Evolutionary conservation across 2,797 vertebrate genomes (phyloP).

Genomic region (Sebastes goodei): DNA sequence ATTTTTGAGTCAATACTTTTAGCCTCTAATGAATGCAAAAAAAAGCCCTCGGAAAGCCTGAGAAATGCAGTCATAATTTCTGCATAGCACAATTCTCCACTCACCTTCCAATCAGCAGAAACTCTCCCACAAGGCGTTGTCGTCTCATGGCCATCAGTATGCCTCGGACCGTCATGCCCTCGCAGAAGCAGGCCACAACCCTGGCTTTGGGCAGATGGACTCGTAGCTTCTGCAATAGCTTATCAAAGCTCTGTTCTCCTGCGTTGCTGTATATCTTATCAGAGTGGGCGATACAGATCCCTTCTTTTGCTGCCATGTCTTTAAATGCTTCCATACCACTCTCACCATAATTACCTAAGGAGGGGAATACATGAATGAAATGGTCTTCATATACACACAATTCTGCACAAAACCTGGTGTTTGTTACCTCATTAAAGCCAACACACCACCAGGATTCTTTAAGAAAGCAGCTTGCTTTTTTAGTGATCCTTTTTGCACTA

Average conservation of each 20-base stretch:
- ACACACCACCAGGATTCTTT: not conserved
- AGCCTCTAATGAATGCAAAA: not conserved
- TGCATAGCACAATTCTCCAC: conserved; percentile 18
- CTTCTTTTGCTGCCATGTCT: conserved; percentile 96
- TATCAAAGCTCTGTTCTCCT: conserved; percentile 93
- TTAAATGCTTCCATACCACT: conserved; percentile 99
- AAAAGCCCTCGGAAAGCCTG: not conserved
- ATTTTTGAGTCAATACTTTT: not conserved
- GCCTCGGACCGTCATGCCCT: conserved; percentile 97
- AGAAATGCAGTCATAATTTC: not conserved
- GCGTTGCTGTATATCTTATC: conserved; percentile 99
- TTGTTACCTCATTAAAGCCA: not conserved
- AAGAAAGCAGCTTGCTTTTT: not conserved
- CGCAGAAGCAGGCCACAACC: conserved; percentile 98
- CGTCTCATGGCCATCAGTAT: conserved; percentile 98
- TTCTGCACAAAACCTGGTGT: not conserved
- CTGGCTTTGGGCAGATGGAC: conserved; percentile 95
- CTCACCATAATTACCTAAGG: conserved; percentile 95
- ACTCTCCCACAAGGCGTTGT: conserved; percentile 91
- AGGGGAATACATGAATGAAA: not conserved
- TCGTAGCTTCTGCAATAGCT: conserved; percentile 91
- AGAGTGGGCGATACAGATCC: conserved; percentile 97
- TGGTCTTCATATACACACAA: not conserved
- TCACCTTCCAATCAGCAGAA: conserved; percentile 96
- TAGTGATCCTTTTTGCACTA: not conserved